Evolutionary conservation across 2,113 vertebrate genomes (phyloP).

Genomic region (Tauraco erythrolophus): DNA sequence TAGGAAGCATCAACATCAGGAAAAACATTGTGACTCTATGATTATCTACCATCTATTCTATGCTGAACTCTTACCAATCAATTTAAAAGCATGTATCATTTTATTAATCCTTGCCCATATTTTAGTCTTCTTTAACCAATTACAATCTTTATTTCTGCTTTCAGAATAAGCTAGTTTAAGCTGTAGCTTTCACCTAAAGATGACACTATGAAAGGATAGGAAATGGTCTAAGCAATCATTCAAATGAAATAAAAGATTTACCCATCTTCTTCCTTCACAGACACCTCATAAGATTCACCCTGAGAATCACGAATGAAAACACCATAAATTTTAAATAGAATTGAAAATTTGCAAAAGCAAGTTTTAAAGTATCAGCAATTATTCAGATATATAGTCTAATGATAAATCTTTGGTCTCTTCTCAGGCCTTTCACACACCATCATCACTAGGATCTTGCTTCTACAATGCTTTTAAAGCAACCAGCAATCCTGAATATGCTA

Average conservation of each 20-base stretch:
- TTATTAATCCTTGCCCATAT: not conserved
- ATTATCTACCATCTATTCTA: not conserved
- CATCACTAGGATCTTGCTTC: not conserved
- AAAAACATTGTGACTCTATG: not conserved
- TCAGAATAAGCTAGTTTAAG: not conserved
- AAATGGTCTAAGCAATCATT: not conserved
- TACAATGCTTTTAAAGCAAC: not conserved
- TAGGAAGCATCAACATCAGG: not conserved
- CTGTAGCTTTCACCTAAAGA: not conserved
- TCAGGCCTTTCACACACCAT: not conserved
- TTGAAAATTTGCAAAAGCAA: not conserved
- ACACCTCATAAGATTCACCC: constrained; percentile 45
- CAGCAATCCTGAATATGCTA: not conserved
- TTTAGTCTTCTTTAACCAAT: not conserved
- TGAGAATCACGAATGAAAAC: constrained; percentile 1
- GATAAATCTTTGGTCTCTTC: not conserved
- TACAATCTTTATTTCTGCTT: not conserved
- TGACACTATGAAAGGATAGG: not conserved
- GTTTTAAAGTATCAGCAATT: not conserved
- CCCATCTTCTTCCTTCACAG: constrained; percentile 37
- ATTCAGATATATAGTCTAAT: not conserved
- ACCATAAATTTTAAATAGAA: not conserved
- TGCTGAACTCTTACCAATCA: not conserved
- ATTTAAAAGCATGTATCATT: not conserved
- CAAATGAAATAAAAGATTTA: not conserved